Base-by-base conservation (phyloP, 2,888 invertebrate genomes). In the Willowsia nigromaculata region DNA sequence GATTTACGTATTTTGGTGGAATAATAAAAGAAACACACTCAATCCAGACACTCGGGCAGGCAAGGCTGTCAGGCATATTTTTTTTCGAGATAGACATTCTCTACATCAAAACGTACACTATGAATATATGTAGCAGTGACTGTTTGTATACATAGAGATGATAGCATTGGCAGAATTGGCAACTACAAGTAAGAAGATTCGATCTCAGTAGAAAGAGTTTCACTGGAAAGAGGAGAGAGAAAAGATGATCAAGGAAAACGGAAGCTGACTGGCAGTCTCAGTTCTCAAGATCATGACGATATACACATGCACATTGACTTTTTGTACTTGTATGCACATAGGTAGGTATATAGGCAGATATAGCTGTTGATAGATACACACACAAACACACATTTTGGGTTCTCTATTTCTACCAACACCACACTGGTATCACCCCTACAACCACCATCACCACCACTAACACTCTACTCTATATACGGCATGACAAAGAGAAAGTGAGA, bases 221-320 rank as follows among this genome's bases (percentile, higher is more conserved):
- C 59, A 59, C 27, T 59, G 47, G 81, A 81, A 47, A 56, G 56
- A 43, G 40, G 53, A 81, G 27, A 33, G 62, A 59, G 76, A 43
- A 74, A 65, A 56, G 81, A 87, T 87, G 87, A 87, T 87, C 87
- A 87, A 87, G 87, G 87, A 56, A 87, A 87, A 87, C 87, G 87
- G 87, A 82, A 87, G 81, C 87, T 87, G 87, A 81, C 81, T 81
- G 87, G 82, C 82, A 83, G 74, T 43, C 76, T 56, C 62, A 74
- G 74, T 83, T 82, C 88, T 83, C 76, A 88, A 88, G 88, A 88
- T 88, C 59, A 82, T 53, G 27, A 47, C 62, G 74, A 71, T 71
- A 81, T 40, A 80, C 37, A 50, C 6, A 33, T 30, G 30, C 25
- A 71, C 68, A 18, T n/a, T 33, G 6, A 11, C 15, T 68, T 7